phyloP scores from a whole-genome alignment of 2,113 vertebrate genomes.

The Marcusenius ussheri region DNA sequence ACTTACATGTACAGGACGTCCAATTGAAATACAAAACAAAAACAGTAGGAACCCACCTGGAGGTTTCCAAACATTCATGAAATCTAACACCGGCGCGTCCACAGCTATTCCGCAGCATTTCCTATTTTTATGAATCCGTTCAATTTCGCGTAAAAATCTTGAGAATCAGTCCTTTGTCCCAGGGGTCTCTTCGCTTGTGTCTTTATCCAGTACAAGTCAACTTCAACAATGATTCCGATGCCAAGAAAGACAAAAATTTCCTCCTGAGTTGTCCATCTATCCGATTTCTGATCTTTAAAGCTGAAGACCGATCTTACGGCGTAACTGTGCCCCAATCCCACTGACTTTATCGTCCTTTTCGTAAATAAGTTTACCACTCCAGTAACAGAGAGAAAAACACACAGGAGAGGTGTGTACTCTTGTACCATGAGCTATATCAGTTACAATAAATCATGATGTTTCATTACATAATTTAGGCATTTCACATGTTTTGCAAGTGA shows the following conservation, averaged over 20 bases:
- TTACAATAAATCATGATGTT: not conserved
- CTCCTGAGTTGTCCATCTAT: conserved; percentile 28
- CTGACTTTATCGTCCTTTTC: conserved; percentile 35
- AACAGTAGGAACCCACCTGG: conserved; percentile 48
- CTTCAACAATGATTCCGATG: conserved; percentile 43
- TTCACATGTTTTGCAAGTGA: not conserved
- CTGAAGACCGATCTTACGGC: conserved; percentile 56
- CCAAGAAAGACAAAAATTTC: conserved; percentile 28
- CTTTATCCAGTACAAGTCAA: conserved; percentile 42
- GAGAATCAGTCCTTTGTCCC: conserved; percentile 8
- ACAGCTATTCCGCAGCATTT: conserved; percentile 43
- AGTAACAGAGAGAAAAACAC: conserved; percentile 43
- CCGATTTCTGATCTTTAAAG: conserved; percentile 65
- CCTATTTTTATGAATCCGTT: conserved; percentile 54
- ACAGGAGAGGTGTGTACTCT: conserved; percentile 26
- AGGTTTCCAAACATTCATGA: conserved; percentile 45
- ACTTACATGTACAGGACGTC: not conserved
- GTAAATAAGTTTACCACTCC: conserved; percentile 20
- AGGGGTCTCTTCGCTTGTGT: conserved; percentile 27
- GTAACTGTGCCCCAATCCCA: conserved; percentile 36
- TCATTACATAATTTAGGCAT: not conserved
- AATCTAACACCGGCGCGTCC: conserved; percentile 18
- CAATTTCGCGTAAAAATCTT: conserved; percentile 32
- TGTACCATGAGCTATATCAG: conserved; percentile 6
- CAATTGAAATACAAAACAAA: not conserved